These are phyloP conservation scores for Enteromius paludinosus DNA, from an alignment of 2,797 vertebrate species.

Conservation along the genomic window DNA sequence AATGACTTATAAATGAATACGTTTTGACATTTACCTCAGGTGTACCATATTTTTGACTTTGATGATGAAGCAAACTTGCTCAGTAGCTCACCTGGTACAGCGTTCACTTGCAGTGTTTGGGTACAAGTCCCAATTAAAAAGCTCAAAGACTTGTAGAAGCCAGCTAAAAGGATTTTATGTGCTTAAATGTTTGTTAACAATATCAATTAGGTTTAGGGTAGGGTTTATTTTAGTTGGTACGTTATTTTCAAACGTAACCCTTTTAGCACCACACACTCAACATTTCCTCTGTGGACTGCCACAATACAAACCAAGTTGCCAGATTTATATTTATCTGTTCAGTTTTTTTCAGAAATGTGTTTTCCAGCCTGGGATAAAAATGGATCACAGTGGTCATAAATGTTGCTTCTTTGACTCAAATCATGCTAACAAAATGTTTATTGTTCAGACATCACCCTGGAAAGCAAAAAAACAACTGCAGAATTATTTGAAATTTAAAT, in stretches of 20 bases:
- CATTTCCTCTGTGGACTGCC: too few species aligned
- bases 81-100: background rate
- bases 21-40: background rate
- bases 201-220: too few species aligned
- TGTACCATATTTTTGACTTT: background rate
- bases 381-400: background rate
- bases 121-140: background rate
- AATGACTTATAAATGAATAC: background rate
- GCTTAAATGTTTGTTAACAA: background rate
- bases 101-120: background rate
- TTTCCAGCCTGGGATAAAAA: background rate
- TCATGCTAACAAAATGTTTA: background rate
- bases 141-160: background rate
- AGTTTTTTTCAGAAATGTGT: background rate
- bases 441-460: slow-evolving; percentile 33
- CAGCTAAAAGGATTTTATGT: background rate
- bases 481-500: slow-evolving; percentile 39
- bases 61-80: background rate
- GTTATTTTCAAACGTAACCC: background rate
- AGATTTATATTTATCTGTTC: background rate
- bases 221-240: background rate
- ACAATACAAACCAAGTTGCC: background rate
- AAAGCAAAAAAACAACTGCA: slow-evolving; percentile 21
- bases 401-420: background rate
- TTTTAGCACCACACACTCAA: background rate